Conservation (phyloP, 2,888 invertebrate species). For the Sinotaia quadrata region DNA sequence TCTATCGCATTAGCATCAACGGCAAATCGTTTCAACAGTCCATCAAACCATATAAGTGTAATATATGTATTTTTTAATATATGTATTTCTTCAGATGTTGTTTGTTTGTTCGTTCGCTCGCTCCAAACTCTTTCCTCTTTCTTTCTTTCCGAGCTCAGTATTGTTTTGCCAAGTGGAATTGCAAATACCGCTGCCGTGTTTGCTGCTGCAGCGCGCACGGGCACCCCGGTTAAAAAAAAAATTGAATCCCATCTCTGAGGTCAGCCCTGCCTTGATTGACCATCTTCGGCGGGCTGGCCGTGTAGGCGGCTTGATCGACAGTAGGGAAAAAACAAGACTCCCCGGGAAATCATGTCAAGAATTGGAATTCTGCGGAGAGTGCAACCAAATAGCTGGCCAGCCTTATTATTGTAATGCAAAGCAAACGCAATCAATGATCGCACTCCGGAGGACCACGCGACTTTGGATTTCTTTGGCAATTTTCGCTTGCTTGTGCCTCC, state of each 20-base stretch:
- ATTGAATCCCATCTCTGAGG: too few species aligned
- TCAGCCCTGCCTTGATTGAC: slow-evolving; percentile 21
- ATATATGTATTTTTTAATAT: too few species aligned
- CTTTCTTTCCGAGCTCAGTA: too few species aligned
- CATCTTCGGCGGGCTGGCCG: not conserved
- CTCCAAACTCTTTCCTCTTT: too few species aligned
- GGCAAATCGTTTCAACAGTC: too few species aligned
- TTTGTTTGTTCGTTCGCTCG: too few species aligned
- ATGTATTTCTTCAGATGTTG: too few species aligned
- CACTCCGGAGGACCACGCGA: not conserved
- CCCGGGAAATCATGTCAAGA: slow-evolving; percentile 23
- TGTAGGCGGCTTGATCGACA: not conserved
- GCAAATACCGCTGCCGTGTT: slow-evolving; percentile 5
- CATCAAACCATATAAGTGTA: too few species aligned
- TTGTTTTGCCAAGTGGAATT: not conserved
- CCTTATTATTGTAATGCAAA: slow-evolving; percentile 24
- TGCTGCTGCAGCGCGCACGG: slow-evolving; percentile 6
- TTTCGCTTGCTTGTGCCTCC: too few species aligned
- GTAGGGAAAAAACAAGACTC: slow-evolving; percentile 3
- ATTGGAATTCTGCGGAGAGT: slow-evolving; percentile 17
- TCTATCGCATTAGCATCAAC: too few species aligned
- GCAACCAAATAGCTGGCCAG: slow-evolving; percentile 18
- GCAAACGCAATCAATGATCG: slow-evolving; percentile 16
- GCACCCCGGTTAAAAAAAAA: too few species aligned
- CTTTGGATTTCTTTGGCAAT: too few species aligned